Conservation (phyloP, 2,888 invertebrate genomes). For the Exocentrus adspersus region DNA sequence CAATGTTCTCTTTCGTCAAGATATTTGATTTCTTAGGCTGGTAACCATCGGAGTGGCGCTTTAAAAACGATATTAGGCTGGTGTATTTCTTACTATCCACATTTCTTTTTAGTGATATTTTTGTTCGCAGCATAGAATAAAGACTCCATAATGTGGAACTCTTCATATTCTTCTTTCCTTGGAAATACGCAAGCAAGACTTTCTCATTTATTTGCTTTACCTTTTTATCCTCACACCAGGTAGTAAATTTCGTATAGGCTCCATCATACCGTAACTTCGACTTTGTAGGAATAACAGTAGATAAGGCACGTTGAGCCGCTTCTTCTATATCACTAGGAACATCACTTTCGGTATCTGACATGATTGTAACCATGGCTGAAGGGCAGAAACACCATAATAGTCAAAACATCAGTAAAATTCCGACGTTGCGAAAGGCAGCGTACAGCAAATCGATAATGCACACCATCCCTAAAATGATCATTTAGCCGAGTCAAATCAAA, state of each 20-base stretch:
- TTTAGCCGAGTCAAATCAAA: no score
- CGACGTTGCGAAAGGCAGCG: no score
- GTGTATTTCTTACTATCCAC: not conserved
- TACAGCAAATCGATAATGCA: no score
- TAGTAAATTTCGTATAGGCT: not conserved
- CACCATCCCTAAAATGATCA: no score
- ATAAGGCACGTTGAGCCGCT: conserved; percentile 1
- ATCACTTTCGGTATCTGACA: not conserved
- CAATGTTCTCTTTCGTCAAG: conserved; percentile 1
- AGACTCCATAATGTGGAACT: not conserved
- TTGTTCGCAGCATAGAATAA: conserved; percentile 1
- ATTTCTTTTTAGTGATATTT: not conserved
- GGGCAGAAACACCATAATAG: no score
- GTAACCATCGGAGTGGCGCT: conserved; percentile 1
- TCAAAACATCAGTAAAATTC: no score
- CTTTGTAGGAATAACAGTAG: conserved; percentile 1
- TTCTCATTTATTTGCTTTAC: not conserved
- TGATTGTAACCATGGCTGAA: not conserved
- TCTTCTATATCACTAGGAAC: not conserved
- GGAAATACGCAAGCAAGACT: not conserved
- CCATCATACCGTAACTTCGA: not conserved
- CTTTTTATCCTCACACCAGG: not conserved
- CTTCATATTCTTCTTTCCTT: conserved; percentile 4
- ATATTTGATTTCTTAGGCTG: not conserved
- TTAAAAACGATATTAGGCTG: not conserved